Evolutionary conservation across 1,140 invertebrate species (phyloP), one percentile per base, ranked within the genome.

Genomic region (Panagrolaimus sp.): DNA sequence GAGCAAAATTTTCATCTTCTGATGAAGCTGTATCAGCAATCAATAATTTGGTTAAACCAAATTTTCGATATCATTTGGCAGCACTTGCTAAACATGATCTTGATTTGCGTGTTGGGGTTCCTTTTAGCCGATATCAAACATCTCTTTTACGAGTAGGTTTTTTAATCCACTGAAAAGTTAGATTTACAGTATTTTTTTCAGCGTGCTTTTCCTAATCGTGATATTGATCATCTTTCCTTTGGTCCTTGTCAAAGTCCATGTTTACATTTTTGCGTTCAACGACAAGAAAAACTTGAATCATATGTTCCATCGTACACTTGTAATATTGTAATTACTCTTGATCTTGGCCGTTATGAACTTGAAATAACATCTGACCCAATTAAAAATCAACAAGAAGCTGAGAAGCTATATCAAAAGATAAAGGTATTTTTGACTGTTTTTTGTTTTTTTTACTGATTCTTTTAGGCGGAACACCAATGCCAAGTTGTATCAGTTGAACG

Each of bases 191-290:
- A 24, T n/a, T 17, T 6, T 8, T 58, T 58, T 52, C 14, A 58
- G 52, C 15, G 52, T 5, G 10, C 21, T 26, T 28, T 21, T 12
- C 21, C 93, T 45, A 92, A 98, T 86, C 86, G 98, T 69, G 95
- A 98, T 85, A 92, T 93, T 9, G 91, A 91, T 0, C 87, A 97
- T 8, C 96, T 99, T 79, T 97, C 94, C 0, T 99, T 94, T 85
- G 96, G 96, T 0, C 96, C 96, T 1, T 99, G 96, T 81, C 96
- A 98, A 87, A 98, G 94, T 3, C 96, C 96, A 24, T 98, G 96
- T 1, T 86, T 99, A 15, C 94, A 94, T 8, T 98, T 99, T 85
- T 98, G 95, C 87, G 95, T 98, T 2, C 91, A 96, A 81, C 87
- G 95, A 52, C 94, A 98, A 84, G 95, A 98, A 85, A 90, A 91